Evolutionary conservation across 2,113 vertebrate species (phyloP).

Genomic region (cattle (Bos taurus)): ARS-UCD2.0 NC_037329.1:84063001-84063500

Average conservation of each 20-base stretch:
- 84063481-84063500: neutral
- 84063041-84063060: neutral
- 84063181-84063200: neutral
- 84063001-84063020: neutral
- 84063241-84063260: neutral
- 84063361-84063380: neutral
- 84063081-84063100: neutral
- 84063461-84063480: neutral
- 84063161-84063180: neutral
- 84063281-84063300: neutral
- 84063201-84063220: neutral
- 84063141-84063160: neutral
- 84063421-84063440: neutral
- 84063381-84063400: neutral
- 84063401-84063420: neutral
- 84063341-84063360: neutral
- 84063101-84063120: neutral
- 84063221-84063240: neutral
- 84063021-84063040: neutral
- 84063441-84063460: neutral
- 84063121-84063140: neutral
- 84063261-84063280: neutral
- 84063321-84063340: neutral
- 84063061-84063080: neutral
- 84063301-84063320: neutral